Base-by-base conservation (phyloP, 2,113 vertebrate genomes). In the Holacanthus passer region DNA sequence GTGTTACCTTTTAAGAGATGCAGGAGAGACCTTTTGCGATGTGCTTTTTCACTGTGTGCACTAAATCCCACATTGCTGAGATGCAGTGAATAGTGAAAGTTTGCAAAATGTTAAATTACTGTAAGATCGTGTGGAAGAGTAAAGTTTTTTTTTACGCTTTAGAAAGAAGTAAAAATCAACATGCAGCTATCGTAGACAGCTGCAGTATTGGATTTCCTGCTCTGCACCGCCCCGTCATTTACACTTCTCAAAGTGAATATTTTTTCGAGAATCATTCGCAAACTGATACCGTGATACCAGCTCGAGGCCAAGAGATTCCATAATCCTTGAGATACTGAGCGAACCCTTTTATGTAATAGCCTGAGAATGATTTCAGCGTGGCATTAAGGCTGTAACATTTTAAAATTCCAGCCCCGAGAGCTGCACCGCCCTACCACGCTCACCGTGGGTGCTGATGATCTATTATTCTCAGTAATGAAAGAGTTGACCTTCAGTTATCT, bases 391-490 rank as follows among this genome's bases (percentile, higher is more conserved):
- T 43, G 71, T 55, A 85, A 73, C 83, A 62, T 88, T 87, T 88
- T 60, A 78, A 90, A 84, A 89, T 70, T 82, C 74, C 39, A 63
- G 68, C 74, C 80, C 62, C 59, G 7, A 74, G 73, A 76, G 43
- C 29, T 19, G 10, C 43, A 64, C 78, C 32, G 1, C 67, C 71
- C 60, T 22, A 2, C 56, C 60, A 13, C 24, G 10, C 48, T 83
- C 48, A 3, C 77, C n/a, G 32, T 66, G 53, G 67, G 53, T 65
- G 59, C 76, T 77, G 85, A 83, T 84, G 77, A 86, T 89, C 79
- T 88, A 85, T 91, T 91, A 91, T 92, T 89, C 88, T 77, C 75
- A 71, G 39, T 88, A 90, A 92, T 88, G 87, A 91, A 90, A 84
- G 82, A 79, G 65, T 72, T 88, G 90, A 91, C 93, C 90, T 90